phyloP scores from a whole-genome alignment of 2,797 vertebrate genomes.

The Lacerta viridis region DNA sequence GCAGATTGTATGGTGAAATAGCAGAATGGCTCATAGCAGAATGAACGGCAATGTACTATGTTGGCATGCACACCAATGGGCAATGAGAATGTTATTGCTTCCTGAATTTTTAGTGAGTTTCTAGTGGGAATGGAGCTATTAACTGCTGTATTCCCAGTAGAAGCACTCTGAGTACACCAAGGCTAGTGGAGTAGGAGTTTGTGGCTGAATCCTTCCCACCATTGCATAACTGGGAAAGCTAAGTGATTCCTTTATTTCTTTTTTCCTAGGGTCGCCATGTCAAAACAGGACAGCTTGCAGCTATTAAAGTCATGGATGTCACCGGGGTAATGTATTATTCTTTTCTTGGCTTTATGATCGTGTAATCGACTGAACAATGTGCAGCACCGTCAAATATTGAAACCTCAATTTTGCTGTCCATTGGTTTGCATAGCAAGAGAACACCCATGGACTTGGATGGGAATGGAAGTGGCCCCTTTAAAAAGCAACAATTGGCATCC shows the following conservation, averaged over 20 bases:
- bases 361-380: background rate
- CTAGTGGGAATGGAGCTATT: background rate
- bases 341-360: constrained; percentile 45
- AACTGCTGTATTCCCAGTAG: background rate
- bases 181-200: background rate
- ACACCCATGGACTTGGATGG: background rate
- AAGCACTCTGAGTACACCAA: background rate
- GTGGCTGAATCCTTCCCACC: background rate
- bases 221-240: constrained; percentile 34
- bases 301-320: constrained; percentile 99
- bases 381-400: background rate
- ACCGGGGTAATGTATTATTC: constrained; percentile 89
- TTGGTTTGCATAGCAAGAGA: background rate
- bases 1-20: background rate
- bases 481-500: background rate
- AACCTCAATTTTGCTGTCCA: background rate
- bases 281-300: constrained; percentile 97
- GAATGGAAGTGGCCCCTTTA: background rate
- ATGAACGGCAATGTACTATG: background rate
- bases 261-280: constrained; percentile 93
- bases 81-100: background rate
- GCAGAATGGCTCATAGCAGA: background rate
- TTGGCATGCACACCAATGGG: background rate
- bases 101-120: background rate
- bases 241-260: constrained; percentile 61